phyloP scores from a whole-genome alignment of 92 coral and sea anemone species.

The Diadumene lineata region DNA sequence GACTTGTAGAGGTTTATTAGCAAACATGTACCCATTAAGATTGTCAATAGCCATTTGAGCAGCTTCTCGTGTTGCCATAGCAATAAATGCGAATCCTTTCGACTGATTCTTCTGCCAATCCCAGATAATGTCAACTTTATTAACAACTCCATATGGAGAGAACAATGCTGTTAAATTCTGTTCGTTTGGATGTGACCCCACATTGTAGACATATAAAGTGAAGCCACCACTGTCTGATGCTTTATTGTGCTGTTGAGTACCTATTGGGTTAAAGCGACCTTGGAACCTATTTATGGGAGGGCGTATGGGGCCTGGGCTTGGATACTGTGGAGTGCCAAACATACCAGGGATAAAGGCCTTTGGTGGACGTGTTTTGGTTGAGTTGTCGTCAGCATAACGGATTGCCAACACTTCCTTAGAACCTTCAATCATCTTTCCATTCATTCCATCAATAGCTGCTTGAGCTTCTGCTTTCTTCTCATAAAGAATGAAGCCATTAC shows the following conservation, averaged over 20 bases:
- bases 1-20: slow-evolving; percentile 66
- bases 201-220: slow-evolving; percentile 71
- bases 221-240: slow-evolving; percentile 38
- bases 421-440: slow-evolving; percentile 59
- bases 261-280: slow-evolving; percentile 70
- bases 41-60: slow-evolving; percentile 70
- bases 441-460: slow-evolving; percentile 62
- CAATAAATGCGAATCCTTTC: slow-evolving; percentile 83
- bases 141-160: slow-evolving; percentile 58
- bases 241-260: slow-evolving; percentile 41
- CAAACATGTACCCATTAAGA: slow-evolving; percentile 64
- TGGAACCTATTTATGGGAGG: slow-evolving; percentile 65
- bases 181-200: slow-evolving; percentile 63
- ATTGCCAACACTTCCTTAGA: slow-evolving; percentile 47
- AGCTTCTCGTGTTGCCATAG: slow-evolving; percentile 64
- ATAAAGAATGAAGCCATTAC: slow-evolving; percentile 75
- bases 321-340: not conserved
- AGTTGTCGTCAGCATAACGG: slow-evolving; percentile 81
- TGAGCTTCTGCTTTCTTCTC: slow-evolving; percentile 73
- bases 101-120: slow-evolving; percentile 70
- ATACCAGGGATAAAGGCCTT: slow-evolving; percentile 31
- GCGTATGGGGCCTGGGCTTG: slow-evolving; percentile 68
- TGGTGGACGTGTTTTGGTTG: slow-evolving; percentile 67
- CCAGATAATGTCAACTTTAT: slow-evolving; percentile 82
- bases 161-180: slow-evolving; percentile 67